Percentiles rank a stretch among this genome's conserved stretches.
Conservation (phyloP, 2,888 invertebrate species). For the Drosophila kambysellisi region DNA sequence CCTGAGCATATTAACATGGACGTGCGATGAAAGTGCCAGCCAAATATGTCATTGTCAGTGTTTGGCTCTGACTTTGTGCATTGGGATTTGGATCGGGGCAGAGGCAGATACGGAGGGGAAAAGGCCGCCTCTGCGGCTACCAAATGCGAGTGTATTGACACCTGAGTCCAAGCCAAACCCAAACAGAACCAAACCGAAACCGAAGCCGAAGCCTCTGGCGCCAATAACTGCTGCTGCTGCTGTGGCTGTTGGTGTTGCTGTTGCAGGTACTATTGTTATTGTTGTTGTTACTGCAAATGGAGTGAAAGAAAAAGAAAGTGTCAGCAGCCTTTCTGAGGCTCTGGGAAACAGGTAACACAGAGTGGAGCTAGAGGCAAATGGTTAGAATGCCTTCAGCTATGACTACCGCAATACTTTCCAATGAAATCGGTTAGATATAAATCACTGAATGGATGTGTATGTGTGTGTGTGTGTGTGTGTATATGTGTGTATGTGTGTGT, state of each 20-base stretch:
- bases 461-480: slow-evolving; percentile 16
- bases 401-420: slow-evolving; percentile 53
- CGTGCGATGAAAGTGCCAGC: slow-evolving; percentile 79
- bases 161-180: slow-evolving; percentile 63
- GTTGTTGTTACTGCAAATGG: slow-evolving; percentile 44
- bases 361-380: slow-evolving; percentile 28
- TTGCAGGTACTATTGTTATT: slow-evolving; percentile 6
- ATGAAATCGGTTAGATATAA: slow-evolving; percentile 61
- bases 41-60: slow-evolving; percentile 79
- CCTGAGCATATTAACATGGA: slow-evolving; percentile 79
- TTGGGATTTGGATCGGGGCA: slow-evolving; percentile 36
- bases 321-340: slow-evolving; percentile 30
- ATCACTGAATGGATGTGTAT: slow-evolving; percentile 59
- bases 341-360: slow-evolving; percentile 41
- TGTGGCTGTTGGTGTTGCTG: not conserved
- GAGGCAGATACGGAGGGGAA: not conserved
- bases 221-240: slow-evolving; percentile 38
- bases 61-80: slow-evolving; percentile 33
- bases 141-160: slow-evolving; percentile 72
- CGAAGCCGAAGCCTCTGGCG: slow-evolving; percentile 42
- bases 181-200: slow-evolving; percentile 55
- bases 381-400: slow-evolving; percentile 24
- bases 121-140: slow-evolving; percentile 73
- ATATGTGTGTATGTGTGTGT: slow-evolving; percentile 13
- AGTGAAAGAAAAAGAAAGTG: slow-evolving; percentile 72